phyloP scores from a whole-genome alignment of 2,113 vertebrate genomes.

The Protobothrops mucrosquamatus region DNA sequence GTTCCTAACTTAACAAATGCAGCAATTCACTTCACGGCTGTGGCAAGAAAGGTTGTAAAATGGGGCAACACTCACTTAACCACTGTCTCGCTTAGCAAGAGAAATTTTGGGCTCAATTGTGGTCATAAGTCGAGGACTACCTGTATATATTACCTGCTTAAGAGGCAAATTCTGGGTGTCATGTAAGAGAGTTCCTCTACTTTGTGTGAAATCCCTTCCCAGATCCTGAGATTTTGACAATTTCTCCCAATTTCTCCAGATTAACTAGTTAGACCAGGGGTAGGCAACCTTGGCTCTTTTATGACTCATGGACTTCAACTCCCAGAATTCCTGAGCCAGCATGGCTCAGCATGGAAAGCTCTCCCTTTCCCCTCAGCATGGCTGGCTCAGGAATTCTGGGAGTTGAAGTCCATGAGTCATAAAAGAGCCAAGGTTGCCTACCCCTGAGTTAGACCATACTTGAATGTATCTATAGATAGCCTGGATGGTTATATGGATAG shows the following conservation, averaged over 20 bases:
- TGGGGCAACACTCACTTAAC: too few relatives aligned
- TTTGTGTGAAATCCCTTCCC: background rate
- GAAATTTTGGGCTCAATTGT: background rate
- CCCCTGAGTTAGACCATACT: background rate
- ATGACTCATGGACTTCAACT: too few relatives aligned
- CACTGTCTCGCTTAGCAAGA: background rate
- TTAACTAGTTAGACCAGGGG: background rate
- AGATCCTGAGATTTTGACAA: background rate
- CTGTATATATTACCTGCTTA: background rate
- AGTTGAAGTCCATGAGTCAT: too few relatives aligned
- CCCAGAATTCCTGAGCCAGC: too few relatives aligned
- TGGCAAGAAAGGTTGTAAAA: too few relatives aligned
- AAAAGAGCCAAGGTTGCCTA: too few relatives aligned
- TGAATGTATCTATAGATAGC: background rate
- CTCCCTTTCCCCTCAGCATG: too few relatives aligned
- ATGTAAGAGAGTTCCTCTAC: background rate
- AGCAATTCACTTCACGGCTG: too few relatives aligned
- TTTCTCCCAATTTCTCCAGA: background rate
- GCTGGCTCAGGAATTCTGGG: too few relatives aligned
- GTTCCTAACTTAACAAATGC: background rate
- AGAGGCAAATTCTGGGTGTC: background rate
- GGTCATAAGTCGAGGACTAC: background rate
- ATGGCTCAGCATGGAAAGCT: too few relatives aligned
- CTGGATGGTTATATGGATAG: background rate
- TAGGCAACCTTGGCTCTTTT: too few relatives aligned